Conservation (phyloP, 1,140 invertebrate species). For the Drosophila paulistorum region DNA sequence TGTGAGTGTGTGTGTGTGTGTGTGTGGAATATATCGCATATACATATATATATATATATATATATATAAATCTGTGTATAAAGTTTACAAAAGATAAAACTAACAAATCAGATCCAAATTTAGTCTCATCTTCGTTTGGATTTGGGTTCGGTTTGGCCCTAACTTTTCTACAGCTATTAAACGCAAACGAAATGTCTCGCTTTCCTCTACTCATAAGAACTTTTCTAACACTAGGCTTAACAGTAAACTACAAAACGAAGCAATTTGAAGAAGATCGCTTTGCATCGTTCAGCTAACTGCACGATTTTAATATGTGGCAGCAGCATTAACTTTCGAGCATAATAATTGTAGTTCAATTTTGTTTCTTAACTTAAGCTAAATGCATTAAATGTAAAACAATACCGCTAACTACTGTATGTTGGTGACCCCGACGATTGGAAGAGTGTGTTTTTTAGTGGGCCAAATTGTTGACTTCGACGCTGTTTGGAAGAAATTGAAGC, state of each 20-base stretch:
- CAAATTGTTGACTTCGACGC: no score
- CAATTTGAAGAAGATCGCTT: neutral
- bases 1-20: neutral
- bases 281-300: neutral
- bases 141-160: neutral
- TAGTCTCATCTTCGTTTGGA: neutral
- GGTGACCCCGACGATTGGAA: conserved; percentile 3
- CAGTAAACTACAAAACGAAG: neutral
- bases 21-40: conserved; percentile 13
- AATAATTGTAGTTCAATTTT: neutral
- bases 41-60: conserved; percentile 34
- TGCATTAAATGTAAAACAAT: neutral
- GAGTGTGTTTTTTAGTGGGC: neutral
- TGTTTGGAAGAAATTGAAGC: neutral
- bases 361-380: neutral
- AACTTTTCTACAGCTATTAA: neutral
- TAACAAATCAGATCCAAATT: no score
- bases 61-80: conserved; percentile 28
- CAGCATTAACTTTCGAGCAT: neutral
- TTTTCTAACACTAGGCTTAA: neutral
- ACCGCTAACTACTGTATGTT: neutral
- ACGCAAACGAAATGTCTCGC: neutral
- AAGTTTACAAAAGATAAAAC: neutral
- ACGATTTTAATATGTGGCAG: conserved; percentile 1
- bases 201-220: neutral